These are phyloP conservation scores for Chaitophorus viminalis DNA, from an alignment of 2,888 invertebrate species.

Conservation along the genomic window DNA sequence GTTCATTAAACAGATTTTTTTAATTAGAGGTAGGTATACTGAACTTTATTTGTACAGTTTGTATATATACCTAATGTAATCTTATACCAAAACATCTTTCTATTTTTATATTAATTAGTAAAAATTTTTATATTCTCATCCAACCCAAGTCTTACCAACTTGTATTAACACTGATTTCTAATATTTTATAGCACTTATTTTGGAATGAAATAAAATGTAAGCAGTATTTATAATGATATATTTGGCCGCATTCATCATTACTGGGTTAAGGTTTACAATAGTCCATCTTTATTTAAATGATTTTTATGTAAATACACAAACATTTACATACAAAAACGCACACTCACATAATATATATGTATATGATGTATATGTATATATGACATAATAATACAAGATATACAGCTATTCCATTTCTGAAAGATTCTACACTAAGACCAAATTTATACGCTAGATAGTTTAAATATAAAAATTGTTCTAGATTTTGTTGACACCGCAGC, in stretches of 20 bases:
- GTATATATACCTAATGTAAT: too few relatives aligned
- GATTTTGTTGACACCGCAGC: background rate
- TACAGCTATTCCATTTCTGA: background rate
- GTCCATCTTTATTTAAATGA: constrained; percentile 7
- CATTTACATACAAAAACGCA: too few relatives aligned
- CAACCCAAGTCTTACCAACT: too few relatives aligned
- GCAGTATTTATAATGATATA: background rate
- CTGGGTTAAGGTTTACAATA: constrained; percentile 17
- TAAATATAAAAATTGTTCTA: background rate
- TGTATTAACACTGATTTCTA: background rate
- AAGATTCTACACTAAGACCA: background rate
- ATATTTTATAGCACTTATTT: background rate
- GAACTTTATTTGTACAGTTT: too few relatives aligned
- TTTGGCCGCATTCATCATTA: background rate
- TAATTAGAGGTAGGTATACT: too few relatives aligned
- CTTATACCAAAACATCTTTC: too few relatives aligned
- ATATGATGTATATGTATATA: too few relatives aligned
- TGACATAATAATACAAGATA: too few relatives aligned
- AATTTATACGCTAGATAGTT: constrained; percentile 12
- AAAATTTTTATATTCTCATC: too few relatives aligned
- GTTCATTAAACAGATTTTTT: too few relatives aligned
- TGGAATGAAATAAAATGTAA: background rate
- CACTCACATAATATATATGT: too few relatives aligned
- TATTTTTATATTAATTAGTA: too few relatives aligned
- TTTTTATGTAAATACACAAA: background rate